Conservation (phyloP, 2,888 invertebrate species). For the Acrocyrtus sp. region DNA sequence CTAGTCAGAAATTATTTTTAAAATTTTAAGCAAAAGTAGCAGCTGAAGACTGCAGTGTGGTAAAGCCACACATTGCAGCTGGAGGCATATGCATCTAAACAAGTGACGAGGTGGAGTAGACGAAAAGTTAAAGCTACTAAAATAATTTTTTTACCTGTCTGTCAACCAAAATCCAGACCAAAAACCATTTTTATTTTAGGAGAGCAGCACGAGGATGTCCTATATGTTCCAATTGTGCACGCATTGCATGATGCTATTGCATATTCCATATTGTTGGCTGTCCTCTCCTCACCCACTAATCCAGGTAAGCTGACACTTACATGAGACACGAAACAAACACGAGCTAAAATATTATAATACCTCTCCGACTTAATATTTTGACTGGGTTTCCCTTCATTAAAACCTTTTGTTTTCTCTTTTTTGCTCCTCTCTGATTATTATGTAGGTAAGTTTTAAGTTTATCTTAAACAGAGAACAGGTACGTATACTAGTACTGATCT, state of each 20-base stretch:
- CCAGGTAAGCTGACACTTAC: background rate
- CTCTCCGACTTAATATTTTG: slow-evolving; percentile 26
- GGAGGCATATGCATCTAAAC: too few relatives aligned
- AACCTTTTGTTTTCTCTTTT: slow-evolving; percentile 39
- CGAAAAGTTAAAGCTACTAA: too few relatives aligned
- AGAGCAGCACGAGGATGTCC: background rate
- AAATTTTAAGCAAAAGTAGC: too few relatives aligned
- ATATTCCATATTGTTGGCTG: background rate
- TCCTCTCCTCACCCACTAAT: background rate
- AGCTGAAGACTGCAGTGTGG: too few relatives aligned
- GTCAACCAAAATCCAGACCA: background rate
- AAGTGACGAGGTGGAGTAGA: too few relatives aligned
- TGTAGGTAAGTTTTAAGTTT: too few relatives aligned
- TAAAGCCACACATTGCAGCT: too few relatives aligned
- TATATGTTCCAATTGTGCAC: background rate
- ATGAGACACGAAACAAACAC: slow-evolving; percentile 3
- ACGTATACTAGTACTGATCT: background rate
- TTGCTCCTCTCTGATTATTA: too few relatives aligned
- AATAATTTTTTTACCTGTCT: background rate
- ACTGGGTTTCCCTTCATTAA: slow-evolving; percentile 42
- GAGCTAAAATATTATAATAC: slow-evolving; percentile 11
- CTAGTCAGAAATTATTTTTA: too few relatives aligned
- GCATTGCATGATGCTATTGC: background rate
- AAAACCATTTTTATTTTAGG: background rate
- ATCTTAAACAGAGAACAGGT: slow-evolving; percentile 40